Conservation (phyloP, 2,888 invertebrate genomes). For the Corythucha ciliata region DNA sequence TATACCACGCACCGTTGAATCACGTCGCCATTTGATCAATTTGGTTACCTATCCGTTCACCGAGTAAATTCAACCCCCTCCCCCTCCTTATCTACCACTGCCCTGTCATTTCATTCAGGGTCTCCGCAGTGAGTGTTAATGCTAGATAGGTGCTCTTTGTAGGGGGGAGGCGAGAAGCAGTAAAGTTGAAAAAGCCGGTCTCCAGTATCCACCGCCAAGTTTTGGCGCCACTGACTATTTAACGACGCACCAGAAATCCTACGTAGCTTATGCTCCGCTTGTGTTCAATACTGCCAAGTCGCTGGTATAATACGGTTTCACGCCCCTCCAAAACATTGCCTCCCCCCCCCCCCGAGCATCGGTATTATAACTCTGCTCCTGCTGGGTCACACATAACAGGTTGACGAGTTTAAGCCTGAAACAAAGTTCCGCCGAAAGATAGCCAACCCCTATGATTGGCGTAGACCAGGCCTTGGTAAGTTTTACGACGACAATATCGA, state of each 20-base stretch:
- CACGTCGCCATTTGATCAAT: constrained; percentile 9
- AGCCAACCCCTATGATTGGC: constrained; percentile 19
- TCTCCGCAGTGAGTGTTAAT: no score
- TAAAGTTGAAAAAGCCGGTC: neutral
- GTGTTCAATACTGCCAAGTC: neutral
- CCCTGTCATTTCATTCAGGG: no score
- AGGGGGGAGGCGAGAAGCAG: constrained; percentile 4
- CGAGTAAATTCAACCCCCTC: no score
- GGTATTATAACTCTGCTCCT: no score
- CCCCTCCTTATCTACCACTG: no score
- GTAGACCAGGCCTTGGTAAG: constrained; percentile 18
- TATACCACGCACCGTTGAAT: neutral
- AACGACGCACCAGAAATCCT: constrained; percentile 11
- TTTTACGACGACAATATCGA: constrained; percentile 27
- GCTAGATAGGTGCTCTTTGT: no score
- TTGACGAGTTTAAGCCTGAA: constrained; percentile 15
- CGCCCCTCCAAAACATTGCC: no score
- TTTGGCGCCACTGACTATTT: constrained; percentile 5
- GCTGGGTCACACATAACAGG: no score
- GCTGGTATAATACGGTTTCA: neutral
- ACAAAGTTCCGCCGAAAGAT: constrained; percentile 18
- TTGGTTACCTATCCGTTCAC: constrained; percentile 8
- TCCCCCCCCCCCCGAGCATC: no score
- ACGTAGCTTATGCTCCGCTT: neutral
- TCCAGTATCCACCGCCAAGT: neutral